Evolutionary conservation across 2,113 vertebrate species (phyloP), one percentile per base, ranked within the genome.

Genomic region (Sardina pilchardus): DNA sequence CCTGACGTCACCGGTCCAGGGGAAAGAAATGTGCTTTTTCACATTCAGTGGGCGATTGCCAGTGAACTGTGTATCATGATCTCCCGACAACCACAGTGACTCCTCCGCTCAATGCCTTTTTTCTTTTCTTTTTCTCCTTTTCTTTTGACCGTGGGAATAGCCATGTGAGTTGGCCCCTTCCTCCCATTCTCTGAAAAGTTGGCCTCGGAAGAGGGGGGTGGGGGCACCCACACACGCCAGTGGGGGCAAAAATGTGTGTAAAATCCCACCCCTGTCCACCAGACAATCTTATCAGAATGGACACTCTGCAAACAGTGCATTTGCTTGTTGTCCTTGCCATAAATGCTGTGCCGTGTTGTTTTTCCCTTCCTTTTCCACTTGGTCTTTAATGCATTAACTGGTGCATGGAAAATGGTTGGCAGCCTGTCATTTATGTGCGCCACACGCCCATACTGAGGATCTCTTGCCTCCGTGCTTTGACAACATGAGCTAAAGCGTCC

Each of bases 71-170:
- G 86, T 88, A 90, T 87, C 86, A 86, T 80, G 50, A 90, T 83
- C 24, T n/a, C 24, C 24, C 4, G 85, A 92, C 90, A 89, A 89
- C 88, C 90, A 84, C 39, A 83, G 82, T 42, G 67, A 82, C 78
- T 82, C 83, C 10, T 9, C 53, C 85, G 56, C 67, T 89, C 89
- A 86, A 4, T 84, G 63, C 71, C 71, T 88, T 84, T 88, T 86
- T 92, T 85, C 90, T 78, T 34, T 71, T 34, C 8, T 10, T 30
- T 14, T 14, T 71, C 63, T 34, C 14, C 34, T 78, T 34, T 36
- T 75, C 36, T 75, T 78, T 78, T 34, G 75, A 91, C 84, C 59
- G 81, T 94, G 94, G 92, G 93, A 94, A 94, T 92, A 88, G 85
- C n/a, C 45, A 16, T 88, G 87, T 86, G 87, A 88, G 81, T 91